Evolutionary conservation across 1,140 invertebrate species (phyloP).

Genomic region (Diabrotica undecimpunctata): DNA sequence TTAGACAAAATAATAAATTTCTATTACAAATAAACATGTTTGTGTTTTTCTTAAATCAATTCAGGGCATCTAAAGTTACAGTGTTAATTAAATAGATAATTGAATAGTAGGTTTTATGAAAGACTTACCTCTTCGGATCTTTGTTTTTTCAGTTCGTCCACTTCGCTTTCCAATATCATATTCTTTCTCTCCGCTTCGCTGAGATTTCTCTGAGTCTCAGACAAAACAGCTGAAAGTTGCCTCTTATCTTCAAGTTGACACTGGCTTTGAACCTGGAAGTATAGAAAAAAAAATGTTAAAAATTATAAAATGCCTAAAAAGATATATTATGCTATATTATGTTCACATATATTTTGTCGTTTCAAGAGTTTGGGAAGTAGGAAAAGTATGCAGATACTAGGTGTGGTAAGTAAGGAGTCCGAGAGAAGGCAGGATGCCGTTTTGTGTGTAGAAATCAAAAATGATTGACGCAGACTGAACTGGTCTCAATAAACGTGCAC

Average conservation of each 20-base stretch:
- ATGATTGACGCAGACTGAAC: too few relatives aligned
- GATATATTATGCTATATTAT: not conserved
- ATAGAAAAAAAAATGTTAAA: conserved; percentile 7
- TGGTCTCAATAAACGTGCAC: too few relatives aligned
- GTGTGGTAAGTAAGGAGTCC: too few relatives aligned
- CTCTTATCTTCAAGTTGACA: conserved; percentile 74
- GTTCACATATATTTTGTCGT: not conserved
- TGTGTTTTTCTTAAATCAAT: too few relatives aligned
- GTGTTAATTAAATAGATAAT: too few relatives aligned
- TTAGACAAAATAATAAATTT: too few relatives aligned
- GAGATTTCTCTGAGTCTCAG: conserved; percentile 64
- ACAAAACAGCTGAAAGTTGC: conserved; percentile 61
- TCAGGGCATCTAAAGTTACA: too few relatives aligned
- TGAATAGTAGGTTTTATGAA: not conserved
- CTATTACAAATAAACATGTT: too few relatives aligned
- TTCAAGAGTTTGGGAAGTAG: not conserved
- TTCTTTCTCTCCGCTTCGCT: conserved; percentile 56
- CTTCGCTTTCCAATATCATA: conserved; percentile 54
- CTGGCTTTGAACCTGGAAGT: conserved; percentile 56
- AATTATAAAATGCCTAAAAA: conserved; percentile 4
- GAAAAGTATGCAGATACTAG: too few relatives aligned
- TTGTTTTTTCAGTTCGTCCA: conserved; percentile 59
- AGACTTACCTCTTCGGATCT: conserved; percentile 55
- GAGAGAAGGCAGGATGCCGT: too few relatives aligned
- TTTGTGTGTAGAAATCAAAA: too few relatives aligned